These are phyloP conservation scores for Coenobita brevimanus DNA, from an alignment of 1,140 invertebrate genomes.

Conservation along the genomic window DNA sequence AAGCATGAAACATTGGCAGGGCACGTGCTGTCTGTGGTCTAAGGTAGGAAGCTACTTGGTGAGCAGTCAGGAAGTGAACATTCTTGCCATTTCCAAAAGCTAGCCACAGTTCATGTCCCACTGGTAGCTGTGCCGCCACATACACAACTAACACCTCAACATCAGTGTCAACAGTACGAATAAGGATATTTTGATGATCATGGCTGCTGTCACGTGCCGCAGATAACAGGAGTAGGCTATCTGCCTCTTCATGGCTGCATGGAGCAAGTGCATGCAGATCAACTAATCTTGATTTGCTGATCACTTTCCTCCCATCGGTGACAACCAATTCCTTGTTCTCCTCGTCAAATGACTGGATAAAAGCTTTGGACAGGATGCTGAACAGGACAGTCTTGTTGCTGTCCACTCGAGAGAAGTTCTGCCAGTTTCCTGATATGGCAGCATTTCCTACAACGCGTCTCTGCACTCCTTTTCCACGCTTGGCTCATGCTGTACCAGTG, in stretches of 20 bases:
- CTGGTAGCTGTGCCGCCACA: too few species aligned
- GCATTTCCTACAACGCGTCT: neutral
- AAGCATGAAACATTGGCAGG: slow-evolving; percentile 17
- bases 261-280: slow-evolving; percentile 1
- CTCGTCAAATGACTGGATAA: slow-evolving; percentile 19
- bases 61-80: neutral
- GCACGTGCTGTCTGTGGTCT: neutral
- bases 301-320: neutral
- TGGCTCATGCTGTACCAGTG: neutral
- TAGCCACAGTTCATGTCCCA: slow-evolving; percentile 20
- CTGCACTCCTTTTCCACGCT: neutral
- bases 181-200: too few species aligned
- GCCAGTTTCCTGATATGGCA: slow-evolving; percentile 23
- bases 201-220: too few species aligned
- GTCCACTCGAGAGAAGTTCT: slow-evolving; percentile 30
- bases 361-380: neutral
- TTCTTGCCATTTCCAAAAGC: slow-evolving; percentile 8
- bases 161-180: too few species aligned
- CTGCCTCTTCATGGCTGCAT: slow-evolving; percentile 1
- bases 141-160: too few species aligned
- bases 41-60: neutral
- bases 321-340: slow-evolving; percentile 23
- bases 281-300: neutral
- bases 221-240: too few species aligned
- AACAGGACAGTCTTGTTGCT: slow-evolving; percentile 22